Evolutionary conservation across 2,113 vertebrate species (phyloP).

Genomic region (Ramphastos sulfuratus): DNA sequence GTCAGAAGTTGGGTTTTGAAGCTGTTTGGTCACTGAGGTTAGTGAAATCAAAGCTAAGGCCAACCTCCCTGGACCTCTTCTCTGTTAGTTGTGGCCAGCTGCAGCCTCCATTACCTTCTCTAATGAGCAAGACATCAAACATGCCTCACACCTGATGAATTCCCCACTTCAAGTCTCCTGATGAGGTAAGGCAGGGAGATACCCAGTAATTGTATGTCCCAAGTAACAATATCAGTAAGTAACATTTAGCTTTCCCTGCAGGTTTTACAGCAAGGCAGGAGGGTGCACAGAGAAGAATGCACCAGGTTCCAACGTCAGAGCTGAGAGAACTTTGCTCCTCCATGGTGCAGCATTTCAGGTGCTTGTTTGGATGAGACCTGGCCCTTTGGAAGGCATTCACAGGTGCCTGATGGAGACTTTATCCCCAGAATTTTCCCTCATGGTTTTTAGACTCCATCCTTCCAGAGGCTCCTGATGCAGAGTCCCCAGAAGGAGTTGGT

Average conservation of each 20-base stretch:
- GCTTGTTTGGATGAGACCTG: neutral
- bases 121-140: neutral
- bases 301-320: neutral
- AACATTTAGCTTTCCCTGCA: neutral
- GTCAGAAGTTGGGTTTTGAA: neutral
- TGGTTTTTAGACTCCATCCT: neutral
- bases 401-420: neutral
- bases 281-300: neutral
- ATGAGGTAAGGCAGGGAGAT: neutral
- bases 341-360: neutral
- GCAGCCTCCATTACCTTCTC: neutral
- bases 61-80: neutral
- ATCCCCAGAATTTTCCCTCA: neutral
- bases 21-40: neutral
- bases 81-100: neutral
- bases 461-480: neutral
- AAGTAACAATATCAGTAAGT: rapidly evolving
- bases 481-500: neutral
- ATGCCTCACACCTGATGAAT: neutral
- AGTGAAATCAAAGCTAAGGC: neutral
- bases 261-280: neutral
- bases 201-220: neutral
- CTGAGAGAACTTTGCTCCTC: neutral
- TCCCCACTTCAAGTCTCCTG: neutral
- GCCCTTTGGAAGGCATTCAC: neutral